phyloP scores from a whole-genome alignment of 2,113 vertebrate species.

The Meleagris gallopavo region DNA sequence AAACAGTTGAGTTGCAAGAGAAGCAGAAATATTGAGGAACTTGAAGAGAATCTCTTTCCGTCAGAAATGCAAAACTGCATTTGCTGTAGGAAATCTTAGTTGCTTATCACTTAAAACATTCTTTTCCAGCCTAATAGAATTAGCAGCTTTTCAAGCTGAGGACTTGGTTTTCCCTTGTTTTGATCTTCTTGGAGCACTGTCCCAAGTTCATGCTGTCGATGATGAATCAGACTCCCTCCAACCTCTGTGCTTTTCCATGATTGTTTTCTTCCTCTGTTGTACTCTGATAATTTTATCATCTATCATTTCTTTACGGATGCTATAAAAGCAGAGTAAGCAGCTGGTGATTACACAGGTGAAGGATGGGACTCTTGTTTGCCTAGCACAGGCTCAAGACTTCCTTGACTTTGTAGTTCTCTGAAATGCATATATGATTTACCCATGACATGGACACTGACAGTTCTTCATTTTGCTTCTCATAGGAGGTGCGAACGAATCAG shows the following conservation, averaged over 20 bases:
- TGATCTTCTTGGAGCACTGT: not conserved
- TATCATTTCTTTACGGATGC: not conserved
- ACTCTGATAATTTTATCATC: not conserved
- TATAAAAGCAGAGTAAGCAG: not conserved
- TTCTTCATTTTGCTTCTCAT: not conserved
- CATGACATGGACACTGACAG: not conserved
- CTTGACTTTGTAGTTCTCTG: not conserved
- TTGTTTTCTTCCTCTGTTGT: not conserved
- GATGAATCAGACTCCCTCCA: not conserved
- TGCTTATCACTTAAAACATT: not conserved
- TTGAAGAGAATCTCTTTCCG: not conserved
- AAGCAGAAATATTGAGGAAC: not conserved
- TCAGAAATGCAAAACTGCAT: not conserved
- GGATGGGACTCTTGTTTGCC: not conserved
- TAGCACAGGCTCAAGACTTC: not conserved
- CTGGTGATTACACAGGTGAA: not conserved
- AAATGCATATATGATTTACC: not conserved
- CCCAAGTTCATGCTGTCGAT: not conserved
- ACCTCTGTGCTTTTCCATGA: not conserved
- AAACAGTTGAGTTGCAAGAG: not conserved
- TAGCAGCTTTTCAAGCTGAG: not conserved
- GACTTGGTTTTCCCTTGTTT: not conserved
- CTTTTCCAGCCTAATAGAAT: not conserved
- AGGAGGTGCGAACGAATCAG: constrained; percentile 89
- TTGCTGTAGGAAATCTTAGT: not conserved